Evolutionary conservation across 2,797 vertebrate species (phyloP), one percentile per base, ranked within the genome.

Genomic region (Micromesistius poutassou): DNA sequence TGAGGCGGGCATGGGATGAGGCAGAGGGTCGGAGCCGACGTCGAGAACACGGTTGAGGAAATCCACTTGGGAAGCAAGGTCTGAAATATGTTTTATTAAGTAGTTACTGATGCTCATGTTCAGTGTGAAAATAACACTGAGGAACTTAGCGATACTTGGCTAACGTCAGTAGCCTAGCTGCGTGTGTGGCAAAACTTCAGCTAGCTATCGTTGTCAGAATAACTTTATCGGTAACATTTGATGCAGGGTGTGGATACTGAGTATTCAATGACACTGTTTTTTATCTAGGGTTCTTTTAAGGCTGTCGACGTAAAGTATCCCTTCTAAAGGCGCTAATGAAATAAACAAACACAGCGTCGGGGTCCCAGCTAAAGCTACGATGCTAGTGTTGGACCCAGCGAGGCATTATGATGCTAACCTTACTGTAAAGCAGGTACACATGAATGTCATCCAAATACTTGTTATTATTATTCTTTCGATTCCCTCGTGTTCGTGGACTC

Each of bases 121-220:
- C 6, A 62, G 55, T 25, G 8, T 62, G n/a, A 7, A 25, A n/a
- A 62, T 62, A 62, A 62, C 22, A 62, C 8, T 6, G 16, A 25
- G 1, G 68, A 7, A 2, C 16, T 35, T 1, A 62, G 73, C 42
- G 76, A 77, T 77, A 55, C 68, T 28, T 74, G 74, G 75, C 75
- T 73, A 36, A n/a, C 9, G 81, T 84, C 84, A 89, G 88, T 72
- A 72, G 14, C 30, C 87, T 83, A 30, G 74, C 77, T 62, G 71
- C 40, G 73, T 81, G 75, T 50, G 1, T 62, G 78, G 42, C 71
- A 0, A 73, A 87, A 87, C 78, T 83, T 84, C 3, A 72, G 31
- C 22, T 62, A n/a, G 55, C 55, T 62, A 62, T 62, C 22, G 55
- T 62, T 25, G n/a, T 62, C 22, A 9, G n/a, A 62, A 62, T 62